Evolutionary conservation across 2,113 vertebrate genomes (phyloP), one percentile per base, ranked within the genome.

Genomic region (Prolemur simus): DNA sequence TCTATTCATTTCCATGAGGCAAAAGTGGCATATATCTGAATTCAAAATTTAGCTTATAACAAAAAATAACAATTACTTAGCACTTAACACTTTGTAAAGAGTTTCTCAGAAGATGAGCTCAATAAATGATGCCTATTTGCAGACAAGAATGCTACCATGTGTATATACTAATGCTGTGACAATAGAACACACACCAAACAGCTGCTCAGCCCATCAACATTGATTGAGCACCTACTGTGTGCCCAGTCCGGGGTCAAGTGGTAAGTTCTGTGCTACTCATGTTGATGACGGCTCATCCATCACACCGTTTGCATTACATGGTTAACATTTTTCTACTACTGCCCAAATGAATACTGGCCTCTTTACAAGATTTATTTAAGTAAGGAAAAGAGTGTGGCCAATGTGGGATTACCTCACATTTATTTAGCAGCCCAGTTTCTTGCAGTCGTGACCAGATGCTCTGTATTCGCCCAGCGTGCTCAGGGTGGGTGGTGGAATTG

Each of bases 391-490:
- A 96, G 96, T 97, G 96, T 97, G 87, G 96, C 97, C 95, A 97
- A 97, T 98, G 84, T 69, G 73, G 95, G 96, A 98, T 99, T 99
- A 99, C 99, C 99, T 99, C 98, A 0, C 99, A 99, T 96, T 98
- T 98, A 98, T 97, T 99, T 95, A 99, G 98, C 97, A 99, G 74
- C 49, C 99, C 99, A 11, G 98, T 99, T 98, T 99, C 99, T 98
- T 99, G 99, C 82, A 99, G 98, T 91, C 99, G 98, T 92, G 99
- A 99, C 99, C 99, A 99, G 98, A 99, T 99, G 98, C 99, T 99
- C 97, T 99, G 99, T 96, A 99, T 98, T 37, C 99, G 98, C 87
- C 99, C 99, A 69, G 99, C 98, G 0, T 99, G 98, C 96, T 99
- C 99, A 0, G 99, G 99, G 92, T 99, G 99, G 82, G 98, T 98